Conservation (phyloP, 2,888 invertebrate genomes). For the Rhagophthalmus giganteus region DNA sequence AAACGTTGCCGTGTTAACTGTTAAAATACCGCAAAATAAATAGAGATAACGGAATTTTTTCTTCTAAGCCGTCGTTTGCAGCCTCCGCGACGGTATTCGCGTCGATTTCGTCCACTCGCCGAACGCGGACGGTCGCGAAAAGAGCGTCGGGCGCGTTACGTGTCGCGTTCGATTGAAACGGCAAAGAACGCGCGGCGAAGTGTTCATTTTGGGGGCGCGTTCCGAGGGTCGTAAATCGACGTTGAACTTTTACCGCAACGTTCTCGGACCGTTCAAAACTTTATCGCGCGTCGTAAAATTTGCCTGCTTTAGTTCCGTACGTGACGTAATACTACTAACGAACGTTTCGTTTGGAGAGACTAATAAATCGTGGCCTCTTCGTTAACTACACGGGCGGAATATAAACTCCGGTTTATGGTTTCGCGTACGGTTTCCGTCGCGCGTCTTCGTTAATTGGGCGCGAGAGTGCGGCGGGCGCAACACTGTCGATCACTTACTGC, state of each 20-base stretch:
- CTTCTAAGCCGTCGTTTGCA: too few species aligned
- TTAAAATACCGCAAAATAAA: too few species aligned
- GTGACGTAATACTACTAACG: slow-evolving; percentile 13
- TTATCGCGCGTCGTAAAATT: slow-evolving; percentile 18
- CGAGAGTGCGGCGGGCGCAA: too few species aligned
- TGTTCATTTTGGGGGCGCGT: neutral
- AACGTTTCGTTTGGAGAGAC: slow-evolving; percentile 6
- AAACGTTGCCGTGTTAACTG: too few species aligned
- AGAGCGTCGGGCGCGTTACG: too few species aligned
- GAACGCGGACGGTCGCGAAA: too few species aligned
- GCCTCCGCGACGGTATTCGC: too few species aligned
- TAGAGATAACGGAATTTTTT: too few species aligned
- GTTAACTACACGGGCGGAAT: neutral
- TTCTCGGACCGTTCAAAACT: slow-evolving; percentile 8
- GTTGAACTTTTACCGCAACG: slow-evolving; percentile 5
- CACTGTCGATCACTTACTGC: too few species aligned
- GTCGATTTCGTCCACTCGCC: too few species aligned
- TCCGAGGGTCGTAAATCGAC: slow-evolving; percentile 8
- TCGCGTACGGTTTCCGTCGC: neutral
- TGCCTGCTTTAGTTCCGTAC: slow-evolving; percentile 10
- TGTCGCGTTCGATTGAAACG: too few species aligned
- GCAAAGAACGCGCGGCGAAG: too few species aligned
- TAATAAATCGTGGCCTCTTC: slow-evolving; percentile 10
- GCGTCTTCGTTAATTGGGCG: neutral
- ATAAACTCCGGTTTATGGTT: neutral